Evolutionary conservation across 2,797 vertebrate species (phyloP), one percentile per base, ranked within the genome.

Genomic region (Coracias cyanogaster): DNA sequence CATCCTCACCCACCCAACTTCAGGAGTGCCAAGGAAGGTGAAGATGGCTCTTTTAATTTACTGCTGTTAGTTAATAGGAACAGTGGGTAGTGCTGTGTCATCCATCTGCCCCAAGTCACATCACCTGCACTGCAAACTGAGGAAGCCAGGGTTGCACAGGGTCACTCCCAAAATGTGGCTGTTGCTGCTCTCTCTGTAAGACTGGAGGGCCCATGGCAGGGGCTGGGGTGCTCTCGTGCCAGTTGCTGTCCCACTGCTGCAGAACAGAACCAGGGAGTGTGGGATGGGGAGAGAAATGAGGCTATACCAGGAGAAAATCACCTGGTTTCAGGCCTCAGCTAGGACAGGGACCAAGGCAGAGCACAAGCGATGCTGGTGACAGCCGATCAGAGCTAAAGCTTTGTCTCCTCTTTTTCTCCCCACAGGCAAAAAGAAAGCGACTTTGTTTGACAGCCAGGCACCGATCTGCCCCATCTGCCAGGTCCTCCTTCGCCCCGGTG

Each of bases 351-450:
- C 29, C 39, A 52, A 39, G 33, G 20, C 28, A 73, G 54, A 78
- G 41, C 1, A 1, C 24, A 39, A 39, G 39, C 0, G 0, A 55
- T 45, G 46, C 46, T 74, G 35, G 31, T 21, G 21, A 51, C 35
- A 73, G n/a, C 33, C 2, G 8, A 49, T 35, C 21, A 74, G 49
- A 93, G 24, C 49, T 92, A 91, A 93, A 91, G 46, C 55, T 93
- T 85, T 94, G 60, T 49, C 33, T 15, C 48, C 49, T 65, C 64
- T 97, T 90, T 82, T 94, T 94, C 83, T 96, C 90, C 71, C 89
- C 35, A 35, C 98, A 99, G 99, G 99, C 98, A 99, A 99, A 98
- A 99, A 99, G 99, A 99, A 99, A 98, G 99, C 99, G 51, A 99
- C 99, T 12, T 96, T 99, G 97, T 99, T 99, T 94, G 99, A 99